Evolutionary conservation across 2,888 invertebrate genomes (phyloP), one percentile per base, ranked within the genome.

Genomic region (Eumerus sabulonum): DNA sequence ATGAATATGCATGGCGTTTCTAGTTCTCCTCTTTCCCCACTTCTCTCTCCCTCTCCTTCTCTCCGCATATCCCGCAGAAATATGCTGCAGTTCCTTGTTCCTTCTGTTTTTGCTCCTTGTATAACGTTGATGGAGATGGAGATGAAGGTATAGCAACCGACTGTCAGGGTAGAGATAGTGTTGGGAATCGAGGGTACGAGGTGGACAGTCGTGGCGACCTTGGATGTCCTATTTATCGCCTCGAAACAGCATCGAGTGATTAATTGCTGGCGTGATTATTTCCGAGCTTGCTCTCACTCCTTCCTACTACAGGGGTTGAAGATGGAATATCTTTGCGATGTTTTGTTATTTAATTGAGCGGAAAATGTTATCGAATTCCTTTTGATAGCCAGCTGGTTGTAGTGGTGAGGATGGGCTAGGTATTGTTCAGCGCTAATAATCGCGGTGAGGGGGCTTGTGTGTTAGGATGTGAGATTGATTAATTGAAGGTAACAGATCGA

Each of bases 231-330:
- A 16, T 67, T 67, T 62, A 59, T 66, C 59, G 66, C 76, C 76
- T 66, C 56, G 38, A 17, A 71, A 71, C 71, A 44, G 48, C 71
- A 54, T 68, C 63, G 67, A 63, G 67, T 77, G 77, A 77, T 77
- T 77, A 77, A 77, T 77, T 77, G 77, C 73, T 73, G 68, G 73
- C 62, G 63, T 63, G 73, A 77, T 73, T 68, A 73, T 68, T 73
- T 68, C 63, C 62, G 53, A 67, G 67, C 62, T 40, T 18, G 45
- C 48, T 11, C 47, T 12, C 17, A 17, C n/a, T n/a, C n/a, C n/a
- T n/a, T n/a, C n/a, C n/a, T n/a, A n/a, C n/a, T n/a, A 51, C n/a
- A 17, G 57, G 50, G 48, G 16, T 27, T 27, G 27, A 27, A 27
- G 38, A 17, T 35, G 66, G 35, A 68, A 63, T 62, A 77, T 77